Percentiles rank a stretch among this genome's conserved stretches.
Evolutionary conservation across 2,888 invertebrate species (phyloP).

Genomic region (Eledona agricola): DNA sequence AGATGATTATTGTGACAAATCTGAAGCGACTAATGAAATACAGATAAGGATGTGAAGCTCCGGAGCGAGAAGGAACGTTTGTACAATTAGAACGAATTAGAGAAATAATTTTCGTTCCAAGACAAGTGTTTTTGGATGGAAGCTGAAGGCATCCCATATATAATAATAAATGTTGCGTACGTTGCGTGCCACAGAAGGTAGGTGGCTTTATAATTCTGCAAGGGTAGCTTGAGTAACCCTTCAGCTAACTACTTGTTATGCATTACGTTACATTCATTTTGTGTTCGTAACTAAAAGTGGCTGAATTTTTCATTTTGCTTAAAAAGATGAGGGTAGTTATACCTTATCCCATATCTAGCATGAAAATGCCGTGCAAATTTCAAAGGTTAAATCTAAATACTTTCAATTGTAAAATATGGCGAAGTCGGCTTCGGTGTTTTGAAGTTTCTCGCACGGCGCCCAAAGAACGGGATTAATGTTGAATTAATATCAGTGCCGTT

Average conservation of each 20-base stretch:
- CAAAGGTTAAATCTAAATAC: constrained; percentile 36
- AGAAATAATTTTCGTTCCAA: constrained; percentile 16
- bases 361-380: constrained; percentile 48
- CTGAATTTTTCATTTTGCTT: constrained; percentile 61
- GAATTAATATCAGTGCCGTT: constrained; percentile 37
- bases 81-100: constrained; percentile 22
- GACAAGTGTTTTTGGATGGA: constrained; percentile 37
- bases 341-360: constrained; percentile 54
- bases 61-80: constrained; percentile 2
- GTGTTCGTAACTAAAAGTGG: constrained; percentile 61
- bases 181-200: constrained; percentile 51
- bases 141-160: constrained; percentile 47
- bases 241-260: constrained; percentile 63
- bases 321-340: constrained; percentile 58
- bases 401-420: constrained; percentile 19
- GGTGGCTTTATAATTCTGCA: constrained; percentile 60
- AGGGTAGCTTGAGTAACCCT: constrained; percentile 57
- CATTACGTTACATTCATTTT: constrained; percentile 62
- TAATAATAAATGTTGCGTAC: constrained; percentile 56
- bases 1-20: constrained; percentile 36
- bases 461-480: constrained; percentile 33
- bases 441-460: background rate
- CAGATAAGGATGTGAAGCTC: background rate
- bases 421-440: background rate
- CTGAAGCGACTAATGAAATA: constrained; percentile 30